Evolutionary conservation across 2,797 vertebrate species (phyloP).

Genomic region (Limosa lapponica): DNA sequence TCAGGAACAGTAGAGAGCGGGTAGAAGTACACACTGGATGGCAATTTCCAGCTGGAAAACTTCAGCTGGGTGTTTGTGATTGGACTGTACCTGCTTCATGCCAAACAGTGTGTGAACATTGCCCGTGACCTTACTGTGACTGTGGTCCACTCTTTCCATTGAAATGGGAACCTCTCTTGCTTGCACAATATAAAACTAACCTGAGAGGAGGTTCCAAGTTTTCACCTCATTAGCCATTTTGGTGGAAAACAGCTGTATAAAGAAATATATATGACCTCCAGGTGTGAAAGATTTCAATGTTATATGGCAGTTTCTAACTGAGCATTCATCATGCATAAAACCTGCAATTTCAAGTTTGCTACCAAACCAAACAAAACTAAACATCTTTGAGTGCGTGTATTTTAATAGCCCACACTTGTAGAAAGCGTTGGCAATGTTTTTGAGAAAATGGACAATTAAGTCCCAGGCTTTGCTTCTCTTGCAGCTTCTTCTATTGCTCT

Average conservation of each 20-base stretch:
- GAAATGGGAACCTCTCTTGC: background rate
- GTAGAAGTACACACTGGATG: background rate
- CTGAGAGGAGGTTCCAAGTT: background rate
- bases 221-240: conserved; percentile 34
- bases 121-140: background rate
- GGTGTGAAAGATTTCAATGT: conserved; percentile 5
- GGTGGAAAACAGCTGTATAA: conserved; percentile 42
- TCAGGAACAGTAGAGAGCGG: background rate
- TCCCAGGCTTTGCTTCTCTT: background rate
- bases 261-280: conserved; percentile 15
- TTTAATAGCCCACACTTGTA: conserved; percentile 23
- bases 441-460: background rate
- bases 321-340: conserved; percentile 23
- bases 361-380: conserved; percentile 29
- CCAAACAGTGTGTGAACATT: background rate
- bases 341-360: background rate
- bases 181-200: background rate
- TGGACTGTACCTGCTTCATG: background rate
- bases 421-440: conserved; percentile 8
- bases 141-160: background rate
- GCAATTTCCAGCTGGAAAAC: background rate
- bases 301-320: conserved; percentile 21
- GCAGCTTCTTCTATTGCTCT: conserved; percentile 5
- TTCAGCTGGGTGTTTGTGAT: background rate
- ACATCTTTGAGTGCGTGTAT: background rate